Evolutionary conservation across 2,888 invertebrate genomes (phyloP).

Genomic region (Andrena hattorfiana): DNA sequence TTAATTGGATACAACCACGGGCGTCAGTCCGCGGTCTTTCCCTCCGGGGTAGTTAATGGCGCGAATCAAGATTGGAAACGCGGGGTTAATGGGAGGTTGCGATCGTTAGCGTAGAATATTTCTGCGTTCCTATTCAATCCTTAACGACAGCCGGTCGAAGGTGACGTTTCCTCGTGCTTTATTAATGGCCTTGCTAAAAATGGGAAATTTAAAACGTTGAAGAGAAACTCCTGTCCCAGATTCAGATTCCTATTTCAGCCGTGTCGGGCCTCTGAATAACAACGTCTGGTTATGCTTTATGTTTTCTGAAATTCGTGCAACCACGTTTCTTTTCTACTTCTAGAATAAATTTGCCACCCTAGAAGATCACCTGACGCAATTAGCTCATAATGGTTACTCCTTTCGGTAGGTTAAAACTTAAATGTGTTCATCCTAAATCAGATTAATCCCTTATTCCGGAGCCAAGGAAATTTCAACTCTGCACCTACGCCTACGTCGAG

Average conservation of each 20-base stretch:
- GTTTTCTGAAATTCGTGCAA: too few relatives aligned
- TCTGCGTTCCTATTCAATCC: conserved; percentile 15
- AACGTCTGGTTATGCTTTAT: too few relatives aligned
- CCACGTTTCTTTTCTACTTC: too few relatives aligned
- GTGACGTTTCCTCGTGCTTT: conserved; percentile 6
- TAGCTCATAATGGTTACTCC: too few relatives aligned
- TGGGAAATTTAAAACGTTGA: conserved; percentile 44
- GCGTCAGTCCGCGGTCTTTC: conserved; percentile 22
- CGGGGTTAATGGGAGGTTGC: conserved; percentile 19
- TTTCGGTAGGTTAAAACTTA: too few relatives aligned
- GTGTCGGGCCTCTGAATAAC: conserved; percentile 1
- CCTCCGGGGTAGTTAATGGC: conserved; percentile 9
- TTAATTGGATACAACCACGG: conserved; percentile 2
- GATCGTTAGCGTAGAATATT: conserved; percentile 13
- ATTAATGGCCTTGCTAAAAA: conserved; percentile 39
- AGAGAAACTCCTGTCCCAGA: conserved; percentile 2
- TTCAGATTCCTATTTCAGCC: conserved; percentile 40
- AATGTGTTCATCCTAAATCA: too few relatives aligned
- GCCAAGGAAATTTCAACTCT: too few relatives aligned
- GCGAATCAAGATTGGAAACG: conserved; percentile 18
- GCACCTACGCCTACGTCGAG: too few relatives aligned
- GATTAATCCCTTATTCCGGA: too few relatives aligned
- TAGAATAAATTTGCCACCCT: too few relatives aligned
- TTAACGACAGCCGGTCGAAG: background rate
- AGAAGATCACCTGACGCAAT: too few relatives aligned